Evolutionary conservation across 2,113 vertebrate genomes (phyloP).

Genomic region (Megalops atlanticus): DNA sequence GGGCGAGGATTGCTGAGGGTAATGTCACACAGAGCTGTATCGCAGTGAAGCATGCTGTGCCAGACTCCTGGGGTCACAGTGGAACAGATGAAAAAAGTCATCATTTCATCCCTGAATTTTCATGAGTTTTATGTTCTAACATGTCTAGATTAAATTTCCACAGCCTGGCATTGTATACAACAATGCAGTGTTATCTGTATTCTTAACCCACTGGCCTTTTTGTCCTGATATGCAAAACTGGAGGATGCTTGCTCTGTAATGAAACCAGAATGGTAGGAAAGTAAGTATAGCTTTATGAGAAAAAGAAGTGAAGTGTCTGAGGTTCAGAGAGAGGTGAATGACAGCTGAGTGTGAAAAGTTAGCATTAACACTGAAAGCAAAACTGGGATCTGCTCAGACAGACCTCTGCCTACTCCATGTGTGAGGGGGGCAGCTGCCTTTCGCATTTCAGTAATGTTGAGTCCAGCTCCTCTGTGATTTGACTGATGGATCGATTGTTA

Average conservation of each 20-base stretch:
- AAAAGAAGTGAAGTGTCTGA: not conserved
- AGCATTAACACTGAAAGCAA: not conserved
- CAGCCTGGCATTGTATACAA: no score
- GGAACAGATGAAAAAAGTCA: not conserved
- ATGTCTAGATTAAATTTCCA: not conserved
- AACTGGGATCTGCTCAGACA: not conserved
- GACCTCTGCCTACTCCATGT: not conserved
- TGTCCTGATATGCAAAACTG: not conserved
- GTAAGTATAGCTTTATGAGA: not conserved
- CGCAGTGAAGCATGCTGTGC: not conserved
- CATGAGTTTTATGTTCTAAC: not conserved
- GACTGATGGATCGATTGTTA: conserved; percentile 70
- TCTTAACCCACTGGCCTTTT: not conserved
- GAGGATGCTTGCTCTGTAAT: not conserved
- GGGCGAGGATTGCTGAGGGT: not conserved
- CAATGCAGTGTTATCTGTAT: not conserved
- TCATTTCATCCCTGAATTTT: not conserved
- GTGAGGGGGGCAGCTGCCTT: conserved; percentile 39
- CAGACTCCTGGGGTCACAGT: not conserved
- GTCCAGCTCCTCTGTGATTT: conserved; percentile 53
- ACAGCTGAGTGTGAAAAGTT: not conserved
- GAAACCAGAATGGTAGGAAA: no score
- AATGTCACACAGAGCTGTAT: not conserved
- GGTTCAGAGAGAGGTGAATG: not conserved
- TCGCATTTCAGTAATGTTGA: conserved; percentile 51